Conservation (phyloP, 1,140 invertebrate species). For the Nasonia vitripennis region DNA sequence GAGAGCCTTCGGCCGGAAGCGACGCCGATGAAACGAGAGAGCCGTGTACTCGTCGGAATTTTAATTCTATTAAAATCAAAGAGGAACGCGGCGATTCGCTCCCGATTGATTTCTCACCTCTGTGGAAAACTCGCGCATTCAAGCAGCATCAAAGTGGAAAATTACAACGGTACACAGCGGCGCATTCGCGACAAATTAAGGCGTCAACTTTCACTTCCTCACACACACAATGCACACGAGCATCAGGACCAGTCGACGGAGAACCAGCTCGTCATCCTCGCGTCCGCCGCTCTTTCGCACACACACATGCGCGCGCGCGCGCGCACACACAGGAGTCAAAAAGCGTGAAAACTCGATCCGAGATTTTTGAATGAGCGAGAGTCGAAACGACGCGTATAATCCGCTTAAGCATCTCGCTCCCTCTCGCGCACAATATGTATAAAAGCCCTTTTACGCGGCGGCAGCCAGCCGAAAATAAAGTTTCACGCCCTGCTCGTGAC, state of each 20-base stretch:
- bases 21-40: neutral
- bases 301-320: neutral
- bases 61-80: too few relatives aligned
- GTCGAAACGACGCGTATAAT: constrained; percentile 69
- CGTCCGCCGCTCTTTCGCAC: constrained; percentile 6
- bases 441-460: constrained; percentile 32
- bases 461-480: constrained; percentile 48
- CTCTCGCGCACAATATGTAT: constrained; percentile 23
- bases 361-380: constrained; percentile 62
- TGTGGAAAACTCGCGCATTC: constrained; percentile 32
- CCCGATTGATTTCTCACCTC: too few relatives aligned
- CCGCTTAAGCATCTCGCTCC: constrained; percentile 65
- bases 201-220: constrained; percentile 49
- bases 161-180: constrained; percentile 5
- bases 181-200: constrained; percentile 41
- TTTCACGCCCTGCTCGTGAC: constrained; percentile 63
- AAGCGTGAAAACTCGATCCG: constrained; percentile 65
- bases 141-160: constrained; percentile 43
- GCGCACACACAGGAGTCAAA: constrained; percentile 56
- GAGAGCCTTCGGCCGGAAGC: constrained; percentile 26
- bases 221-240: neutral
- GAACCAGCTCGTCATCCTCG: constrained; percentile 24
- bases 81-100: too few relatives aligned
- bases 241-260: neutral
- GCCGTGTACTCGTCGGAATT: too few relatives aligned